These are phyloP conservation scores for Yponomeuta sedellus DNA, from an alignment of 2,888 invertebrate genomes.

Conservation along the genomic window DNA sequence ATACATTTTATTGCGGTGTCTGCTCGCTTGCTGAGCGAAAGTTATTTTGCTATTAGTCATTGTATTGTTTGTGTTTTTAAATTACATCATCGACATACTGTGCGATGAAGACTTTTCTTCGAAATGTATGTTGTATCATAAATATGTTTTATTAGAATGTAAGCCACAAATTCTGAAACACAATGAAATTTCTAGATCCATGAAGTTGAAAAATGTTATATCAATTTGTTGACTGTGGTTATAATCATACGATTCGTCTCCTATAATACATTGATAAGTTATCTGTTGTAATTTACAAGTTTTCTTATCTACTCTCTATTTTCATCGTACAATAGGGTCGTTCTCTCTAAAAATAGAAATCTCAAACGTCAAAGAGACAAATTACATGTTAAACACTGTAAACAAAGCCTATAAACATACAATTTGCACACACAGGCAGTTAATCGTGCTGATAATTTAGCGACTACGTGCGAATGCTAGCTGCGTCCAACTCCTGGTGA, in stretches of 20 bases:
- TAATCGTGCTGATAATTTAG: conserved; percentile 24
- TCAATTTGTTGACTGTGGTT: not conserved
- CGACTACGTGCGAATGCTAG: conserved; percentile 19
- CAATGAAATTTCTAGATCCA: too few species aligned
- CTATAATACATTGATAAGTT: not conserved
- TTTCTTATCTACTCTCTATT: not conserved
- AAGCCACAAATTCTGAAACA: too few species aligned
- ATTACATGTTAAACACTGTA: conserved; percentile 12
- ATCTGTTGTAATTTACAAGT: not conserved
- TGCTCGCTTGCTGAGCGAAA: conserved; percentile 38
- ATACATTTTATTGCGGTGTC: conserved; percentile 33
- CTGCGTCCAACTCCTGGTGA: not conserved
- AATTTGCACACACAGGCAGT: conserved; percentile 23
- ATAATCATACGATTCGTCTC: not conserved
- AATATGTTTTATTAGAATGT: too few species aligned
- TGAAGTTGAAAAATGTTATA: not conserved
- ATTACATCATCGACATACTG: not conserved
- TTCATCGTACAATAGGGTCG: not conserved
- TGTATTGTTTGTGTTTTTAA: not conserved
- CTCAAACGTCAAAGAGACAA: not conserved
- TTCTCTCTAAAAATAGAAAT: conserved; percentile 15
- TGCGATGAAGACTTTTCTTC: not conserved
- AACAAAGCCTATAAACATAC: conserved; percentile 18
- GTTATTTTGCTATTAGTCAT: conserved; percentile 33
- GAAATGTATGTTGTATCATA: too few species aligned